Conservation (phyloP, 2,888 invertebrate genomes). For the Smittia aterrima region DNA sequence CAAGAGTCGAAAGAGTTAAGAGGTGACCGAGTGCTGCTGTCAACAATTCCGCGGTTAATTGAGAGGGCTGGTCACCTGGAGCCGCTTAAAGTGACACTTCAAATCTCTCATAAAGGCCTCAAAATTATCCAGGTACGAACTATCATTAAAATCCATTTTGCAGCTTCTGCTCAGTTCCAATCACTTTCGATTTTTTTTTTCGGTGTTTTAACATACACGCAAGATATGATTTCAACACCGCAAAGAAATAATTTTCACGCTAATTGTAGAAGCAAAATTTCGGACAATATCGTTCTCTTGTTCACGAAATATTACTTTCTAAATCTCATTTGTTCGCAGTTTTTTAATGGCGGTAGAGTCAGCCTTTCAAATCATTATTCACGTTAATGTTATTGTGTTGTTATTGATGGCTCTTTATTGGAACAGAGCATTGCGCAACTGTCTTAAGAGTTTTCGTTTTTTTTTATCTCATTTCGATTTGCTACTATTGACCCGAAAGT, state of each 20-base stretch:
- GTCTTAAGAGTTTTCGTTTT: neutral
- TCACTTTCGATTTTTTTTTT: conserved; percentile 12
- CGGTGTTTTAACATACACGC: neutral
- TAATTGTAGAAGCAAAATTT: neutral
- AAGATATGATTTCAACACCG: neutral
- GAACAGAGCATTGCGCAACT: neutral
- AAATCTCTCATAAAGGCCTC: conserved; percentile 88
- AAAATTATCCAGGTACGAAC: conserved; percentile 79
- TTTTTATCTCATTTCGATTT: neutral
- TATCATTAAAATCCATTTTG: neutral
- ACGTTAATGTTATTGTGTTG: neutral
- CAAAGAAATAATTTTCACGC: neutral
- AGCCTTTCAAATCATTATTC: neutral
- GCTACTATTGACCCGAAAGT: neutral
- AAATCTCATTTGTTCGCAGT: neutral
- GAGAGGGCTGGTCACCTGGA: conserved; percentile 82
- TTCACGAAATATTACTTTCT: conserved; percentile 11
- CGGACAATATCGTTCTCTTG: conserved; percentile 8
- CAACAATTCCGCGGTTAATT: conserved; percentile 79
- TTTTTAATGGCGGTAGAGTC: conserved; percentile 1
- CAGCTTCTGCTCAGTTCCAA: neutral
- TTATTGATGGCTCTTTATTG: neutral
- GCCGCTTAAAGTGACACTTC: conserved; percentile 86
- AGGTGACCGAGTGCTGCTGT: conserved; percentile 81
- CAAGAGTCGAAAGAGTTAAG: conserved; percentile 87